Percentiles rank a stretch among this genome's conserved stretches.
Conservation (phyloP, 2,797 vertebrate genomes). For the Geotrypetes seraphini region DNA sequence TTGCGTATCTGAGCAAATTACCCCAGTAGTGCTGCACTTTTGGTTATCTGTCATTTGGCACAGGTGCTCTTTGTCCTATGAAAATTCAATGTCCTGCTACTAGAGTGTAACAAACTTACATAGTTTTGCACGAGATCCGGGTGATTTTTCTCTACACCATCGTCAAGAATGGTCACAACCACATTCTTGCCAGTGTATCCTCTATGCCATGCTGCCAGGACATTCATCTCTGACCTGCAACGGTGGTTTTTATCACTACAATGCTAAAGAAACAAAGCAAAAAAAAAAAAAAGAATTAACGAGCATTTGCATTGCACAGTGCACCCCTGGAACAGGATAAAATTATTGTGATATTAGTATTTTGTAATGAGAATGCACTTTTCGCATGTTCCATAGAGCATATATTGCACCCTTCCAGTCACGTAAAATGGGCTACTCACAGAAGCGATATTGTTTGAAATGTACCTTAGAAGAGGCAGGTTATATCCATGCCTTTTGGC, state of each 20-base stretch:
- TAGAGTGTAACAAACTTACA: conserved; percentile 52
- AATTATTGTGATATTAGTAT: background rate
- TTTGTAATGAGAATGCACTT: no score
- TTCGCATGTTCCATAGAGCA: no score
- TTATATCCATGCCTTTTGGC: no score
- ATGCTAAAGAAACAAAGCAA: conserved; percentile 32
- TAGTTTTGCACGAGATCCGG: conserved; percentile 61
- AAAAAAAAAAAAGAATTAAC: background rate
- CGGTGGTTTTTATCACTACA: conserved; percentile 49
- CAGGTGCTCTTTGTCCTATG: no score
- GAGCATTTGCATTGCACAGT: background rate
- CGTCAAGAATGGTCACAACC: conserved; percentile 62
- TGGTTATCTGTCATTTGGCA: no score
- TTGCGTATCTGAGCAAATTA: background rate
- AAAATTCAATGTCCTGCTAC: no score
- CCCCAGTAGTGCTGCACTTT: background rate
- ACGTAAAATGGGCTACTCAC: no score
- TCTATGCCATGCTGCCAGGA: conserved; percentile 58
- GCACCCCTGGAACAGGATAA: background rate
- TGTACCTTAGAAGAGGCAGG: no score
- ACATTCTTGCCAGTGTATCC: conserved; percentile 62
- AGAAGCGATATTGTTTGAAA: no score
- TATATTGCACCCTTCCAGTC: no score
- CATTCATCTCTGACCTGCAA: conserved; percentile 62
- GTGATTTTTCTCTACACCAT: conserved; percentile 61